Evolutionary conservation across 2,797 vertebrate species (phyloP), one percentile per base, ranked within the genome.

Genomic region (Pseudochromis fuscus): DNA sequence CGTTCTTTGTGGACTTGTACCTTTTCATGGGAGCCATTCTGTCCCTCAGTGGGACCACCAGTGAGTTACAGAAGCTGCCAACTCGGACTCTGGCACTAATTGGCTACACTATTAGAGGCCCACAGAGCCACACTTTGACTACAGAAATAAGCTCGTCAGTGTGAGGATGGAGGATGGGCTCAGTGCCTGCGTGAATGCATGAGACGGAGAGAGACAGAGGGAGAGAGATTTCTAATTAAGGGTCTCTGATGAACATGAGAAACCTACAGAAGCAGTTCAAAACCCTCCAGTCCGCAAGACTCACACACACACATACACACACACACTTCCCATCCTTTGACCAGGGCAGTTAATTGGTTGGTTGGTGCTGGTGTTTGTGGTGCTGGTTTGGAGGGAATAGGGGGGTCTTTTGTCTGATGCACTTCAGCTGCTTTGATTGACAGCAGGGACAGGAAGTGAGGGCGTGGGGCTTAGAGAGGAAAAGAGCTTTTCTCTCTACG

Each of bases 11-110:
- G 87, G 74, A 66, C 86, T 88, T 91, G 89, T 89, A 90, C 89
- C 87, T 89, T 91, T 90, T 91, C 90, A 88, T 79, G 70, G 81
- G 72, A 75, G 74, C 85, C 87, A 72, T 90, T 91, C 83, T 89
- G 80, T 77, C 69, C 83, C 92, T 83, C 91, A 89, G 91, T 87
- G 73, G 88, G 90, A 92, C 92, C 92, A 92, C 91, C 92, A 91
- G 91, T 66, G 85, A 91, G 90, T 73, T 45, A 72, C 75, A 77
- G 67, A 37, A 30, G 62, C 81, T 56, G 90, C 89, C 88, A 92
- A 89, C 80, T 83, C 68, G 77, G 88, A 89, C 88, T 88, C 84
- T 83, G 85, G 87, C 88, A 85, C 85, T 91, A 90, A 93, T 91
- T 91, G 87, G 89, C 87, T 73, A 67, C 82, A 79, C 89, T 87